Conservation (phyloP, 2,797 vertebrate genomes). For the Numenius phaeopus region DNA sequence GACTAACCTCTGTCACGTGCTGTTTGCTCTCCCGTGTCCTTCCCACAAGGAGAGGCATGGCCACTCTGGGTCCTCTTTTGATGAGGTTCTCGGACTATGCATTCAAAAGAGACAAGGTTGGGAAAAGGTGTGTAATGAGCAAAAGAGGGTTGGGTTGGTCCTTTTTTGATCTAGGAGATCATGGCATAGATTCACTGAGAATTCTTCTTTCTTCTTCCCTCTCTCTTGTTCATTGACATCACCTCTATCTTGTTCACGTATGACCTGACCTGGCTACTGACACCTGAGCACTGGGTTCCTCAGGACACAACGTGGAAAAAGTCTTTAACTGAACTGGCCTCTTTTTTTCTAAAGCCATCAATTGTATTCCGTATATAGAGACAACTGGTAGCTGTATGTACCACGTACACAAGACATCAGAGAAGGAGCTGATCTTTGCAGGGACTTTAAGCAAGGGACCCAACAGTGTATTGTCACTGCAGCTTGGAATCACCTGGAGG, state of each 20-base stretch:
- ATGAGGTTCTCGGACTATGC: neutral
- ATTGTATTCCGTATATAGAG: neutral
- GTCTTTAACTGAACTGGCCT: neutral
- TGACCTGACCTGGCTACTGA: neutral
- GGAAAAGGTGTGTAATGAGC: neutral
- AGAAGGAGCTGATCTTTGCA: neutral
- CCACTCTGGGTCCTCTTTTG: neutral
- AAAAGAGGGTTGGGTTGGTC: neutral
- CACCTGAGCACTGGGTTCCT: neutral
- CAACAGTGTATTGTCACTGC: neutral
- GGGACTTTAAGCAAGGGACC: neutral
- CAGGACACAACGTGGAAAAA: neutral
- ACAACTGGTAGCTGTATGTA: neutral
- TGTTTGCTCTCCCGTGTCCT: neutral
- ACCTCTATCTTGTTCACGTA: neutral
- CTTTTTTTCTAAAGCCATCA: neutral
- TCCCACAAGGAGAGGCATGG: neutral
- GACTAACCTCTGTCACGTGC: rapidly evolving
- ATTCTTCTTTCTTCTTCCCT: neutral
- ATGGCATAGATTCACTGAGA: neutral
- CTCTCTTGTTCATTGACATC: neutral
- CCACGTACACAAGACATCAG: rapidly evolving
- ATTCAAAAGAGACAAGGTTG: neutral
- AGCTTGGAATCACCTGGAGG: neutral
- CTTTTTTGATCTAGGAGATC: neutral